Base-by-base conservation (phyloP, 2,888 invertebrate species). In the Ochropleura plecta region DNA sequence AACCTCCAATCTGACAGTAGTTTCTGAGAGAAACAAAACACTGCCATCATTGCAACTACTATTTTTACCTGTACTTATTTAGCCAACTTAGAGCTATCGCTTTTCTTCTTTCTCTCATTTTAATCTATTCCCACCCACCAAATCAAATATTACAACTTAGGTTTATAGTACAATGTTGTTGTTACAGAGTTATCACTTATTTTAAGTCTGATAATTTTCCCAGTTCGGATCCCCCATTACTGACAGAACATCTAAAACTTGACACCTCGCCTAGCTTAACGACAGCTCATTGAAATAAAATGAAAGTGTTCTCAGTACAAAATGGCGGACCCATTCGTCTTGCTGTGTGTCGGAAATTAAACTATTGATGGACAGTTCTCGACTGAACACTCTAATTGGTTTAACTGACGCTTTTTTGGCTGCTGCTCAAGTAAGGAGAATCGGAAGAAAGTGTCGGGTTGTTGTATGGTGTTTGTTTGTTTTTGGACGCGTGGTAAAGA, bases 301-400 rank as follows among this genome's bases (percentile, higher is more conserved):
- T 85, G 86, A 86, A 86, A 86, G 86, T 87, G 81, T 81, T 85
- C 73, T 74, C 72, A 65, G 83, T n/a, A 66, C 77, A 62, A 81
- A 83, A 84, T 72, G 69, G 78, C 83, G 75, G 70, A 30, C 10
- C 72, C 87, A 86, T 86, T 87, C 86, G 86, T 86, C 86, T 83
- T 86, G 87, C 76, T 70, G 81, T 86, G 86, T 87, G 88, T 86
- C 86, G 83, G 84, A 87, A 80, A 86, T 87, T 86, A 86, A 85
- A 87, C 86, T 81, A 85, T 81, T 84, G 86, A 86, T 46, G 70
- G 84, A 79, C 86, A 80, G 73, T 66, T 80, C 72, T 78, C 72
- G 70, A 77, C 64, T 84, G 68, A 79, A 76, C 73, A 85, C 68
- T 85, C 73, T 87, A 86, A 86, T 86, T 86, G 83, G 81, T 85